Evolutionary conservation across 2,888 invertebrate species (phyloP), one percentile per base, ranked within the genome.

Genomic region (Papilio elwesi): DNA sequence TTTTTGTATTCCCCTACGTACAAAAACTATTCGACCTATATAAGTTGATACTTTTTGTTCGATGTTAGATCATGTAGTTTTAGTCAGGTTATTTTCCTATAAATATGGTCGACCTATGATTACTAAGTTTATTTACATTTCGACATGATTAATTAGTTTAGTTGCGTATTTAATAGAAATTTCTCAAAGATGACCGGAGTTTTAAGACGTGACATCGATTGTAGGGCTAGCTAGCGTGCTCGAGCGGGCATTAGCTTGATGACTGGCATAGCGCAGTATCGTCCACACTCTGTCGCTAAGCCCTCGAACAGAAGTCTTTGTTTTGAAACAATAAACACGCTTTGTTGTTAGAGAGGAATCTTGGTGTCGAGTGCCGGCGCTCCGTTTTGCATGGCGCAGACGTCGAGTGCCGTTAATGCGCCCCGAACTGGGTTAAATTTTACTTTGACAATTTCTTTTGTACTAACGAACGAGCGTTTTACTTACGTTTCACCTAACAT

Each of bases 301-400:
- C 83, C 85, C 85, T 9, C 84, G 84, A 86, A 85, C 85, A 82
- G 79, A 80, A 81, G 86, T 83, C 90, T 88, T 92, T 92, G 91
- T 92, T 91, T 90, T 86, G 85, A 86, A 85, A 89, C 88, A 89
- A 88, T 89, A 87, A 87, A 88, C 87, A 85, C 78, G 84, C 87
- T 89, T 88, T 90, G 88, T 89, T 83, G 81, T 83, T 87, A 84
- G 85, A 89, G 86, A 83, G 85, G 83, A 83, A 83, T 85, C 83
- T 82, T 73, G 51, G 8, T 82, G 82, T 85, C 81, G 78, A 85
- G 83, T 79, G 79, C 79, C 80, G 78, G 79, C 80, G 78, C 76
- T 78, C 83, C 84, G 85, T 88, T 86, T 88, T 86, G 86, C 87
- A 88, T 89, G 85, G 84, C 78, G 77, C 79, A 82, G 86, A 84